Conservation (phyloP, 2,888 invertebrate genomes). For the Enchytraeus crypticus region DNA sequence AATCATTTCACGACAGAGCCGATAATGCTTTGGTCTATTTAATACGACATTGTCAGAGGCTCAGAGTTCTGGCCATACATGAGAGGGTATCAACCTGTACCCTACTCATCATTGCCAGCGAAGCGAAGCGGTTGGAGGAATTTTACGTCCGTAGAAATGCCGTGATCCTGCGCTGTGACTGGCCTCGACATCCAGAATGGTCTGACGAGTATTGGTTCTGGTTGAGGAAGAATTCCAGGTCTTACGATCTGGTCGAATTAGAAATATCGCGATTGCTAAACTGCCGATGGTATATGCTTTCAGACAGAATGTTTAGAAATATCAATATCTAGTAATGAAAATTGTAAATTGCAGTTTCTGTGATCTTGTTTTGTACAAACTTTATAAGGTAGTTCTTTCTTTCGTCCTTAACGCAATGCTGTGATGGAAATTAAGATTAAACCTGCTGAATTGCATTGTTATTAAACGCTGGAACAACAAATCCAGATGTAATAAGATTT, state of each 20-base stretch:
- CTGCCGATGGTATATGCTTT: conserved; percentile 53
- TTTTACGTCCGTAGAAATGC: conserved; percentile 64
- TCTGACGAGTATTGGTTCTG: conserved; percentile 60
- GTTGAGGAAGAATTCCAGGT: conserved; percentile 58
- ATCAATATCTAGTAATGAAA: no score
- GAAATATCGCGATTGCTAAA: conserved; percentile 64
- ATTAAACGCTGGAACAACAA: no score
- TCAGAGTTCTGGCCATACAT: conserved; percentile 62
- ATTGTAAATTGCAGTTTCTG: no score
- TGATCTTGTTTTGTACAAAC: no score
- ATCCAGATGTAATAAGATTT: no score
- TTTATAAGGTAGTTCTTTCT: no score
- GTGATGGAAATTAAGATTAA: no score
- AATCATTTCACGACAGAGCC: conserved; percentile 61
- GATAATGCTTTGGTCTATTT: conserved; percentile 63
- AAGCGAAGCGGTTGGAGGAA: conserved; percentile 57
- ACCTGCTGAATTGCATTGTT: no score
- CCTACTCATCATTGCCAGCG: conserved; percentile 61
- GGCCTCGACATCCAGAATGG: conserved; percentile 63
- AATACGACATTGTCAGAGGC: conserved; percentile 59
- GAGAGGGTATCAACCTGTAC: conserved; percentile 72
- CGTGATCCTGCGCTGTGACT: conserved; percentile 58
- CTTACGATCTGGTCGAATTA: conserved; percentile 59
- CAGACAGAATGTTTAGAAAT: conserved; percentile 42
- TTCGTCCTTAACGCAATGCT: no score